Base-by-base conservation (phyloP, 2,113 vertebrate species). In the Colistium nudipinnis region DNA sequence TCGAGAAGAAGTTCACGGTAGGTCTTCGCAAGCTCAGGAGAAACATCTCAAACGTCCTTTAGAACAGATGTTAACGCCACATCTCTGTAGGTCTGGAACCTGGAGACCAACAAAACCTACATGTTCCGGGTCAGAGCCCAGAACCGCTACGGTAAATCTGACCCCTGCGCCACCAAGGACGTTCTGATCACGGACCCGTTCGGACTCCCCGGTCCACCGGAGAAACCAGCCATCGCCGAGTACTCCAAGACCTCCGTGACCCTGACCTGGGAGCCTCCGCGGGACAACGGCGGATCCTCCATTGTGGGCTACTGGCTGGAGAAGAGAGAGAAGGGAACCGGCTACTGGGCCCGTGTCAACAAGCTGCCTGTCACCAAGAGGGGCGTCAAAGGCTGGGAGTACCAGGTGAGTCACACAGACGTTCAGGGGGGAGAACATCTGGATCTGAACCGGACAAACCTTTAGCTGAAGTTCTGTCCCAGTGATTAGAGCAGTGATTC, bases 291-390 rank as follows among this genome's bases (percentile, higher is more conserved):
- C 0, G 98, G 97, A 57, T 94, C 96, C 74, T 92, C 89, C 44
- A 97, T 99, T 65, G 94, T 93, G 48, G 97, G 98, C 69, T 99
- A 99, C 83, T 99, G 96, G 97, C 74, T 99, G 64, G 98, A 99
- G 87, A 99, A 99, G 83, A 95, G 95, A 87, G 95, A 98, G 76
- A 95, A 94, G 47, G 96, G 94, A 59, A 93, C 94, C 3, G 84
- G 78, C 66, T 96, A 99, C 78, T 99, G 98, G 98, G 91, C 96
- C 79, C 95, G 93, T 76, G 95, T 95, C 64, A 99, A 96, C 82
- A 94, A 98, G 87, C 85, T 90, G 78, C 94, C 95, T 0, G 88
- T 98, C 76, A 95, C 95, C 65, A 98, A 98, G 90, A 91, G 95
- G 20, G 91, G 95, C 54, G 76, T 92, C 41, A 99, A 99, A 90